Evolutionary conservation across 1,140 invertebrate genomes (phyloP).

Genomic region (Megalonaias nervosa): DNA sequence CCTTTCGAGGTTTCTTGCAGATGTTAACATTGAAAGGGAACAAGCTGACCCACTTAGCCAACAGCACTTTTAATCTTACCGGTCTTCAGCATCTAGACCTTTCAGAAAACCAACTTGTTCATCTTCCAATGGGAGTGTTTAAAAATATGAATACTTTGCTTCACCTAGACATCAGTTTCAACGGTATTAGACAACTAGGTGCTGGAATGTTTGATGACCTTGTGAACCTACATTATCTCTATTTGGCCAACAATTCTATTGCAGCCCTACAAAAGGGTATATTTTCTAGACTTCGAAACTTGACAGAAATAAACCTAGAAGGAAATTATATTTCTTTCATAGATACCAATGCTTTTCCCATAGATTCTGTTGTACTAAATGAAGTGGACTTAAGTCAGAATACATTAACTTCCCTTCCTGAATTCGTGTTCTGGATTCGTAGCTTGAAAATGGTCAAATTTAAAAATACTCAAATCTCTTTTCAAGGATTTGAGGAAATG

Average conservation of each 20-base stretch:
- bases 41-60: constrained; percentile 23
- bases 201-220: constrained; percentile 24
- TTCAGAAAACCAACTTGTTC: too few relatives aligned
- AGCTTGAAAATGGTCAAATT: constrained; percentile 36
- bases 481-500: constrained; percentile 38
- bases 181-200: constrained; percentile 28
- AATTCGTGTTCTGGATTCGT: constrained; percentile 44
- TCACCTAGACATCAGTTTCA: constrained; percentile 25
- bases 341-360: constrained; percentile 27
- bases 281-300: constrained; percentile 36
- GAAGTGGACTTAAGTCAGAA: constrained; percentile 38
- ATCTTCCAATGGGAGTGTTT: too few relatives aligned
- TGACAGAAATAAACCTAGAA: constrained; percentile 38
- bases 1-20: constrained; percentile 45
- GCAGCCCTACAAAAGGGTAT: constrained; percentile 17
- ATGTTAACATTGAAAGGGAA: constrained; percentile 42
- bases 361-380: constrained; percentile 24
- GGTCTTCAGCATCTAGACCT: constrained; percentile 40
- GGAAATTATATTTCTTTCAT: constrained; percentile 38
- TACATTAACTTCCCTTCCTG: constrained; percentile 41
- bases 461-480: constrained; percentile 37
- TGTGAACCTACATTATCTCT: not conserved
- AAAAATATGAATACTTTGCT: too few relatives aligned
- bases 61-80: constrained; percentile 34
- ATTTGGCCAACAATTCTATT: constrained; percentile 43